These are phyloP conservation scores for Brachyrhaphis roseni DNA, from an alignment of 2,797 vertebrate genomes.

Conservation along the genomic window DNA sequence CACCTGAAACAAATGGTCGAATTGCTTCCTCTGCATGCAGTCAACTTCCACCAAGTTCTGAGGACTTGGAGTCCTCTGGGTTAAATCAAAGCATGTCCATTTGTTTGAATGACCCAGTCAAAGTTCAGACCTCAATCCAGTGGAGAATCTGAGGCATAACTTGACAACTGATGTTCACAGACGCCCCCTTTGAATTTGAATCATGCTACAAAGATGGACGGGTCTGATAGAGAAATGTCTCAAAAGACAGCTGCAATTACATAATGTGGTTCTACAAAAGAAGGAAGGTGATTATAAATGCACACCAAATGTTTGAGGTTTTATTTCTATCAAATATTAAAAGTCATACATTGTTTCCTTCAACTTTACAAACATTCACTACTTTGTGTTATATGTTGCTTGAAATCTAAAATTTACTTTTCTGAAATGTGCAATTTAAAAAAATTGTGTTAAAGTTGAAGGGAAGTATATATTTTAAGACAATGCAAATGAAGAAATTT, in stretches of 20 bases:
- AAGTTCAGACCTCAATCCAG: neutral
- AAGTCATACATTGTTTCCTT: neutral
- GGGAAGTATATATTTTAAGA: neutral
- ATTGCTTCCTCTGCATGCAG: neutral
- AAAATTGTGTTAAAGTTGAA: neutral
- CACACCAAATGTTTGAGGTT: neutral
- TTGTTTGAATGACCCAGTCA: neutral
- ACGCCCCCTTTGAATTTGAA: neutral
- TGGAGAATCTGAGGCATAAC: neutral
- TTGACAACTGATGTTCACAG: neutral
- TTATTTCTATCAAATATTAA: neutral
- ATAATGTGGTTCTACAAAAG: neutral
- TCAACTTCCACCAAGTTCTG: neutral
- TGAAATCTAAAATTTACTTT: neutral
- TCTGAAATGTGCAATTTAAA: neutral
- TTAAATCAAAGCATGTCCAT: neutral
- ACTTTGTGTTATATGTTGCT: neutral
- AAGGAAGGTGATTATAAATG: neutral
- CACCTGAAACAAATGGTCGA: neutral
- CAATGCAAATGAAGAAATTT: slow-evolving; percentile 36
- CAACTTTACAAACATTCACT: neutral
- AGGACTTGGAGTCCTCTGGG: neutral
- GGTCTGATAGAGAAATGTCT: neutral
- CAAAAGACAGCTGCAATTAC: neutral
- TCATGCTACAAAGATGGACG: neutral